Conservation (phyloP, 2,113 vertebrate species). For the Pyxicephalus adspersus region DNA sequence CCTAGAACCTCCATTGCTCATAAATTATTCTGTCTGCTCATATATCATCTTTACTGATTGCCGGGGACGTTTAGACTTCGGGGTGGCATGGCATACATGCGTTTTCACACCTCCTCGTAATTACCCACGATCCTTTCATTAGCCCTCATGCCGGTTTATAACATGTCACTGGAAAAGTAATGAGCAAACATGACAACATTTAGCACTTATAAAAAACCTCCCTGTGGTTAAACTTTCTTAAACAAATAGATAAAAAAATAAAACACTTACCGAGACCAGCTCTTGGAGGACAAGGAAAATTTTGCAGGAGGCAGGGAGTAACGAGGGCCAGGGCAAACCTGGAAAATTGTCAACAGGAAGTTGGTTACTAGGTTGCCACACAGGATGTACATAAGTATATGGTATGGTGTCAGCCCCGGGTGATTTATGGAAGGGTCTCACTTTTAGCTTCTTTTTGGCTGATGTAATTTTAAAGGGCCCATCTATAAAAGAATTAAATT, state of each 20-base stretch:
- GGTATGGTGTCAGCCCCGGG: no score
- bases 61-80: conserved; percentile 24
- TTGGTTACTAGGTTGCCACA: background rate
- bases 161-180: conserved; percentile 20
- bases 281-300: background rate
- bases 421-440: no score
- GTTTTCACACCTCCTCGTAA: conserved; percentile 44
- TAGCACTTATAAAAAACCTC: conserved; percentile 34
- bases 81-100: conserved; percentile 30
- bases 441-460: no score
- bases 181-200: conserved; percentile 44
- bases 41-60: conserved; percentile 38
- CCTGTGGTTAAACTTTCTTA: conserved; percentile 34
- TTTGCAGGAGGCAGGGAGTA: background rate
- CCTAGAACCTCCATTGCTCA: conserved; percentile 14
- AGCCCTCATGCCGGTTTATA: background rate
- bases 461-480: no score
- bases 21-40: conserved; percentile 28
- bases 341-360: background rate
- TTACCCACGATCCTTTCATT: conserved; percentile 41
- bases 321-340: background rate
- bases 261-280: background rate
- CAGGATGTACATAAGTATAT: conserved; percentile 2
- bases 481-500: no score
- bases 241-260: conserved; percentile 38